Evolutionary conservation across 2,113 vertebrate species (phyloP).

Genomic region (Mellivora capensis): DNA sequence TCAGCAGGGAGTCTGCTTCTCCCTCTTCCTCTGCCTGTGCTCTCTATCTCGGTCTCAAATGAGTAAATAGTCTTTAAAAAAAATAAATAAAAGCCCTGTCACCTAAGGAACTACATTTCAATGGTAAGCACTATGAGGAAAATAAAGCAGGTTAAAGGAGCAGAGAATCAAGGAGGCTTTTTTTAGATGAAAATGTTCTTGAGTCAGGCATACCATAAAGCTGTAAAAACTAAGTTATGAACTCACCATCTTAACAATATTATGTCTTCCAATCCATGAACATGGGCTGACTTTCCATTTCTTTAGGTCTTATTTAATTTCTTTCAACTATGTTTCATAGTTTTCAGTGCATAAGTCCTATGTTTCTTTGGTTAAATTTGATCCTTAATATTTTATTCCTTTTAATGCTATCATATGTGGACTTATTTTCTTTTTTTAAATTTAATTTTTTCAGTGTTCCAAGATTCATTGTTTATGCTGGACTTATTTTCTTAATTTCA

Average conservation of each 20-base stretch:
- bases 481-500: background rate
- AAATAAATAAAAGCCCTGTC: background rate
- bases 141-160: background rate
- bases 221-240: background rate
- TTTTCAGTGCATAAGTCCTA: background rate
- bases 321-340: background rate
- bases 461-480: background rate
- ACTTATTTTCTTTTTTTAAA: background rate
- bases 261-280: constrained; percentile 2
- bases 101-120: background rate
- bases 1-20: background rate
- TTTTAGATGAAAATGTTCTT: background rate
- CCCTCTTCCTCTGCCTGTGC: background rate
- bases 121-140: background rate
- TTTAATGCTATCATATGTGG: background rate
- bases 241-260: constrained; percentile 10
- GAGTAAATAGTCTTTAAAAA: background rate
- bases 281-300: background rate
- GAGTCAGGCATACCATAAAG: background rate
- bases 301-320: background rate
- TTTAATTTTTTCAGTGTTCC: background rate
- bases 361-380: background rate
- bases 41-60: background rate
- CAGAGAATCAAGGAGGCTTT: background rate
- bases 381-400: background rate